Evolutionary conservation across 2,113 vertebrate genomes (phyloP), one percentile per base, ranked within the genome.

Genomic region (Xiphophorus couchianus): DNA sequence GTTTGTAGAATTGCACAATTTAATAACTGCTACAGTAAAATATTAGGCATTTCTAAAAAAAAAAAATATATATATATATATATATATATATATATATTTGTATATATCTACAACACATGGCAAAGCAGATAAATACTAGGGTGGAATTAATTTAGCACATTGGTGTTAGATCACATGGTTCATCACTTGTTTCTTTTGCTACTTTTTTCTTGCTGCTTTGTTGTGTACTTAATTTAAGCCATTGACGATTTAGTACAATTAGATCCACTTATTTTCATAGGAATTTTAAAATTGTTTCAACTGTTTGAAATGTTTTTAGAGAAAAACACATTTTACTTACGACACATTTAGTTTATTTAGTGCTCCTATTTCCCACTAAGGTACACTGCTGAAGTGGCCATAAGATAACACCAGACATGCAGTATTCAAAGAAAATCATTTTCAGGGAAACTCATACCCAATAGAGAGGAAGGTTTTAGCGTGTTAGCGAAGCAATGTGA

Each of bases 391-490:
- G 22, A 66, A n/a, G 12, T 30, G 33, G 17, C 31, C 30, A 29
- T 51, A 44, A 62, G 48, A 74, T 64, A 69, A 78, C 77, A 75
- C 61, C 1, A 39, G 10, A 33, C 25, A 11, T 27, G 37, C 19
- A 54, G 58, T 65, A 68, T 84, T 58, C 35, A n/a, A 54, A 75
- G 69, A 68, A 63, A 74, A 71, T 33, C n/a, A 48, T n/a, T 64
- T 63, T 66, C 51, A 54, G 51, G 63, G 37, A 42, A 76, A 65
- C 72, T 76, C 60, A 22, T 30, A 60, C 76, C 76, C 25, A 74
- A 15, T 30, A 69, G 69, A 78, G 68, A 27, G 62, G 85, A 25
- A 73, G 71, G 66, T 78, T 80, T 81, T 64, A 73, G 73, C 25
- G 22, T 25, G 35, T 73, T 64, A 69, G 75, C 39, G 72, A 37